Evolutionary conservation across 1,140 invertebrate genomes (phyloP).

Genomic region (Eupeodes corollae): DNA sequence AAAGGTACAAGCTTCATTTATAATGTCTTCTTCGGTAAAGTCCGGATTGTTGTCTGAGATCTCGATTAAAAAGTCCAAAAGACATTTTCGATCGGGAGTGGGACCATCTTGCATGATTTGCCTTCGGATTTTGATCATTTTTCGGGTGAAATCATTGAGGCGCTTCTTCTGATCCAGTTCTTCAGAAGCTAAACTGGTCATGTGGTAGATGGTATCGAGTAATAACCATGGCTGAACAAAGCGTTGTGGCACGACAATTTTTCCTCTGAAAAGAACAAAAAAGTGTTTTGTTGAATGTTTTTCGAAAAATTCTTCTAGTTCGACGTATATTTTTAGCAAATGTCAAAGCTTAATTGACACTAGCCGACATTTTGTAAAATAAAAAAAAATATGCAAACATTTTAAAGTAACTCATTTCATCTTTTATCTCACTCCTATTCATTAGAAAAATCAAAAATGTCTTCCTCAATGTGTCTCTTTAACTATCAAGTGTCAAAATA

Average conservation of each 20-base stretch:
- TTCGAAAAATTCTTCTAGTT: too few relatives aligned
- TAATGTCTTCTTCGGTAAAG: conserved; percentile 56
- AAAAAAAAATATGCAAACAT: too few relatives aligned
- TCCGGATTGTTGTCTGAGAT: conserved; percentile 42
- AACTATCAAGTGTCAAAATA: too few relatives aligned
- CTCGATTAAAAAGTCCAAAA: conserved; percentile 58
- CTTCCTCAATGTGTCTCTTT: too few relatives aligned
- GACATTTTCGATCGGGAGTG: conserved; percentile 10
- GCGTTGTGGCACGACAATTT: conserved; percentile 42
- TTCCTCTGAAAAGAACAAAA: conserved; percentile 36
- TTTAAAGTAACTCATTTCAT: too few relatives aligned
- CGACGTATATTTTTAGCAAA: too few relatives aligned
- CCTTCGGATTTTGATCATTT: conserved; percentile 30
- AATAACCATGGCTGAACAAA: conserved; percentile 53
- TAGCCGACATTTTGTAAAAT: too few relatives aligned
- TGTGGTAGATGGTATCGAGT: conserved; percentile 48
- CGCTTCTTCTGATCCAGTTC: conserved; percentile 45
- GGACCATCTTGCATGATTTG: conserved; percentile 16
- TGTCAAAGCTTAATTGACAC: too few relatives aligned
- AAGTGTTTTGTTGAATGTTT: not conserved
- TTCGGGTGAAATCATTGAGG: conserved; percentile 49
- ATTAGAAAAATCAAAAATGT: too few relatives aligned
- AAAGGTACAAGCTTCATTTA: conserved; percentile 60
- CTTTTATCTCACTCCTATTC: too few relatives aligned
- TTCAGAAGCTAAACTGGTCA: conserved; percentile 45